Evolutionary conservation across 1,140 invertebrate species (phyloP), one percentile per base, ranked within the genome.

Genomic region (Tetranychus cinnabarinus): DNA sequence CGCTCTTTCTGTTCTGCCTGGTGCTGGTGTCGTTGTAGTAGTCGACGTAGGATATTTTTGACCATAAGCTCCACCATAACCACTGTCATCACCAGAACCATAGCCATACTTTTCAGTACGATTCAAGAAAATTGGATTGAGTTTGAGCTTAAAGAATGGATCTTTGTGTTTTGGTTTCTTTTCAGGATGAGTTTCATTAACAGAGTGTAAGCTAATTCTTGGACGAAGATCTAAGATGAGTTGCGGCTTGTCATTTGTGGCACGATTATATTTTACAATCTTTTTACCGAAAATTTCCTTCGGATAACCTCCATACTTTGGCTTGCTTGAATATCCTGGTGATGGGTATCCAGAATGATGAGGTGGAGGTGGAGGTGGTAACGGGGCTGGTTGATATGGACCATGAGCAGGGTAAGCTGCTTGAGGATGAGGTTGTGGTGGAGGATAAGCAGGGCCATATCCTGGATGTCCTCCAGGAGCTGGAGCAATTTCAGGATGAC

Each of bases 181-280:
- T 58, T 58, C 57, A 23, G 57, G 57, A 45, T 58, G 57, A 42
- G 57, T 58, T 42, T 12, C n/a, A 31, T 58, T 58, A 2, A 46
- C 57, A n/a, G 6, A 12, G 36, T 46, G 37, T 46, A 58, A 15
- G 23, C 57, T 58, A 0, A 58, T 58, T 45, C 23, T 42, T 46
- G 57, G 57, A 31, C 57, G 13, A 10, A 58, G 5, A 45, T 58
- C 42, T 2, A 58, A 23, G 6, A 58, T 23, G 36, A 58, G 13
- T 31, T 58, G 57, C 1, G 57, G 57, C 31, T 46, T 42, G 45
- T 58, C 57, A 45, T 58, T 35, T 15, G 57, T 46, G 3, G 42
- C 23, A 8, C 15, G 13, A 58, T 58, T 35, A 15, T 58, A 46
- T 58, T 58, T 23, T 8, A 42, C 42, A 10, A 33, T 58, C 34